Evolutionary conservation across 2,113 vertebrate genomes (phyloP), one percentile per base, ranked within the genome.

Genomic region (Peromyscus maniculatus): DNA sequence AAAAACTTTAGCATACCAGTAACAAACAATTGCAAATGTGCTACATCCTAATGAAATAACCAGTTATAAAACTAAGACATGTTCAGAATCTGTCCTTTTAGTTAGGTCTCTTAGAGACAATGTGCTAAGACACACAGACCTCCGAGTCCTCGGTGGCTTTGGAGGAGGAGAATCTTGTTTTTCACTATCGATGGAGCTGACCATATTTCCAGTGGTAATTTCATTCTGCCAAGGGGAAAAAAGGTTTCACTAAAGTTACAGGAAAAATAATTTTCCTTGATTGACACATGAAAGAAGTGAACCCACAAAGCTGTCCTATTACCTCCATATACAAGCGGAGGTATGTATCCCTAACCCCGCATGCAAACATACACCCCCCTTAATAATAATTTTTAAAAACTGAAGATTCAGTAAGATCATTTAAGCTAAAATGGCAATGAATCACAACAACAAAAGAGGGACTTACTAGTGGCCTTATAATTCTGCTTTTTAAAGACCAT

Each of bases 61-160:
- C 33, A 66, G 66, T 55, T 89, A 86, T 49, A 36, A 87, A 91
- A 71, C n/a, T 78, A 67, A 82, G 46, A 94, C 92, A 89, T 88
- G 89, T 5, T 69, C 62, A 75, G 7, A 91, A 49, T 80, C 82
- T 90, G 55, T 64, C 59, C n/a, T 62, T 91, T 95, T 89, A 86
- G 84, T 79, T 89, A 89, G 52, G 1, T 74, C 16, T 83, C 59
- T 91, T n/a, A 86, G 87, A 93, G 1, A 43, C 49, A 33, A 97
- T 22, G 11, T 66, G n/a, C 19, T 52, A 43, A 66, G 43, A 46
- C 59, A 11, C 62, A 86, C 0, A 92, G 36, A 99, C 99, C 99
- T 99, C 98, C 99, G 99, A 69, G 99, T 99, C 91, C 99, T 98
- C 69, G 99, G 99, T 88, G 99, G 99, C 98, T 99, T 99, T 66